phyloP scores from a whole-genome alignment of 1,140 invertebrate species.

The Anastrepha ludens region DNA sequence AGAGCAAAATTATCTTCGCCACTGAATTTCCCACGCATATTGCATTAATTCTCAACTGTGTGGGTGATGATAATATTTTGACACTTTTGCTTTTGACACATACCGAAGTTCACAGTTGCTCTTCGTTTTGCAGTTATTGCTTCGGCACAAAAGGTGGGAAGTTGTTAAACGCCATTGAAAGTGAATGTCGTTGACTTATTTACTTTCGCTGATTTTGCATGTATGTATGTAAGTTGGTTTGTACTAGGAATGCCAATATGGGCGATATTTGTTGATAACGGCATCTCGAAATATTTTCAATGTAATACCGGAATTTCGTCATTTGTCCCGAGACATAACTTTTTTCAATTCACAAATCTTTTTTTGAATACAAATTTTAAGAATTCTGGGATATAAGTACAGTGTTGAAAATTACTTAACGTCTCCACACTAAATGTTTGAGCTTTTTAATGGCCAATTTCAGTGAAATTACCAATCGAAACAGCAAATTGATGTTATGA shows the following conservation, averaged over 20 bases:
- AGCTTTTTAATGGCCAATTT: no score
- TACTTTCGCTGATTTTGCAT: not conserved
- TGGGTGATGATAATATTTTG: not conserved
- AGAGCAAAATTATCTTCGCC: not conserved
- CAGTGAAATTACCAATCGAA: no score
- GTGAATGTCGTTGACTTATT: constrained; percentile 21
- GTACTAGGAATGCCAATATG: not conserved
- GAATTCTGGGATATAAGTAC: no score
- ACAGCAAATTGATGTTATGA: no score
- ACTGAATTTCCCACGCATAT: constrained; percentile 7
- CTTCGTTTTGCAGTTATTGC: not conserved
- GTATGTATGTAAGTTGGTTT: not conserved
- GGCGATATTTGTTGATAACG: no score
- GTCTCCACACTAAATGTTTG: no score
- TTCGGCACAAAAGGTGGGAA: constrained; percentile 10
- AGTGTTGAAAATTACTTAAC: no score
- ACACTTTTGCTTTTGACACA: constrained; percentile 35
- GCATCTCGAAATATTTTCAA: no score
- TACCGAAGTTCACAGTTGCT: not conserved
- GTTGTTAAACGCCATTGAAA: constrained; percentile 7
- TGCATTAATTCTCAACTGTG: not conserved
- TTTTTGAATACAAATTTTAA: no score
- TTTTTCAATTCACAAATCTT: no score
- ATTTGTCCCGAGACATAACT: no score
- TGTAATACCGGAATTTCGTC: no score